Conservation (phyloP, 2,797 vertebrate species). For the Catamblyrhynchus diadema region DNA sequence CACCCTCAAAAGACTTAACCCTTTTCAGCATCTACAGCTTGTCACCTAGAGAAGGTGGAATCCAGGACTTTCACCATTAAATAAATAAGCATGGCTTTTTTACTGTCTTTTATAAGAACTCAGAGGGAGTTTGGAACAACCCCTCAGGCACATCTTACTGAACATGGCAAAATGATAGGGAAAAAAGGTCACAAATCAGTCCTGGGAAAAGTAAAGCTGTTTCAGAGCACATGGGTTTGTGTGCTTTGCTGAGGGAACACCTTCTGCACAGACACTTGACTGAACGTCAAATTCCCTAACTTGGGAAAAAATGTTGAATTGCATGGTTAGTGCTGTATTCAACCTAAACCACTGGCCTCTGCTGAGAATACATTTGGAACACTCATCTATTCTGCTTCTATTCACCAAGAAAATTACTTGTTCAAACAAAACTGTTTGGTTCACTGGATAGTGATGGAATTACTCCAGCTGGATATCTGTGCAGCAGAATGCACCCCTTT, state of each 20-base stretch:
- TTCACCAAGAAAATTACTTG: neutral
- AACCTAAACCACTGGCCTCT: neutral
- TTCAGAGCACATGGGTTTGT: neutral
- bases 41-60: neutral
- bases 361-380: neutral
- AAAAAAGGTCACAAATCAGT: neutral
- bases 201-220: neutral
- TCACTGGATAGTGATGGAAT: neutral
- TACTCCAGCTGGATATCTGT: neutral
- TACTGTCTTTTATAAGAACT: neutral
- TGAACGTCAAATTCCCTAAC: neutral
- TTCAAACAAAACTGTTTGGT: neutral
- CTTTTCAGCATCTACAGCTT: neutral
- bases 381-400: neutral
- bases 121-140: neutral
- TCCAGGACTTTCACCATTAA: neutral
- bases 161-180: neutral
- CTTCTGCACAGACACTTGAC: neutral
- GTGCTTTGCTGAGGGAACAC: neutral
- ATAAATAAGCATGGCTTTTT: neutral
- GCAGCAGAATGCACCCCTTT: neutral
- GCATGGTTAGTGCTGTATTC: neutral
- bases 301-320: neutral
- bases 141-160: neutral
- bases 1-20: neutral